These are phyloP conservation scores for Chaetophractus vellerosus DNA, from an alignment of 2,797 vertebrate genomes.

Conservation along the genomic window DNA sequence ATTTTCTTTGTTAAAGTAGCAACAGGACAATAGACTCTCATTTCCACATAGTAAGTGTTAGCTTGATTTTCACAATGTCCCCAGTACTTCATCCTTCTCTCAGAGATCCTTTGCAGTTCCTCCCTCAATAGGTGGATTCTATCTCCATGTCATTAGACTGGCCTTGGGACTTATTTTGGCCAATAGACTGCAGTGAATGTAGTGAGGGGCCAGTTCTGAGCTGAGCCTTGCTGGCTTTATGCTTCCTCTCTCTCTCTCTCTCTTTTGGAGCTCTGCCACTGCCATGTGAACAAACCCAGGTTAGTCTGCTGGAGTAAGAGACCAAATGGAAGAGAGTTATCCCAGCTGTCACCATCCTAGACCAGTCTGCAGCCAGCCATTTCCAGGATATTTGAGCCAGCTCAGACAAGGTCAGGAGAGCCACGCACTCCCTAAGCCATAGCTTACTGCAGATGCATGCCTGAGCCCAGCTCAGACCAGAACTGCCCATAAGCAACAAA, in stretches of 20 bases:
- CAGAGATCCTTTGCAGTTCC: neutral
- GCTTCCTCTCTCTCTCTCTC: neutral
- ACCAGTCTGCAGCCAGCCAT: neutral
- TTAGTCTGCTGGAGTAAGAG: neutral
- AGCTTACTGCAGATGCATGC: neutral
- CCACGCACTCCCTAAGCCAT: too few relatives aligned
- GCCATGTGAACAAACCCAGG: neutral
- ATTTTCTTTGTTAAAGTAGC: neutral
- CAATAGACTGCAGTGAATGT: neutral
- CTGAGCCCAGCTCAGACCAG: neutral
- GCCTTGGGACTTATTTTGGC: neutral
- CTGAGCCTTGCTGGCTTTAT: neutral
- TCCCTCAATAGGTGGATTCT: neutral
- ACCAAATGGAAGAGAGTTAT: neutral
- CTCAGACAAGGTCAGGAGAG: neutral
- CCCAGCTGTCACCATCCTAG: too few relatives aligned
- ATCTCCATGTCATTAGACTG: neutral
- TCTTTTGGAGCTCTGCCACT: too few relatives aligned
- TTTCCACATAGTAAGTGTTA: neutral
- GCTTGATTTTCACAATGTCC: neutral
- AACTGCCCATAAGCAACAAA: neutral
- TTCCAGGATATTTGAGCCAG: neutral
- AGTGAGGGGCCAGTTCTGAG: neutral
- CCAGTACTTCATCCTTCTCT: neutral
- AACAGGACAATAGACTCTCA: neutral